Evolutionary conservation across 2,113 vertebrate species (phyloP).

Genomic region (Scomber colias): DNA sequence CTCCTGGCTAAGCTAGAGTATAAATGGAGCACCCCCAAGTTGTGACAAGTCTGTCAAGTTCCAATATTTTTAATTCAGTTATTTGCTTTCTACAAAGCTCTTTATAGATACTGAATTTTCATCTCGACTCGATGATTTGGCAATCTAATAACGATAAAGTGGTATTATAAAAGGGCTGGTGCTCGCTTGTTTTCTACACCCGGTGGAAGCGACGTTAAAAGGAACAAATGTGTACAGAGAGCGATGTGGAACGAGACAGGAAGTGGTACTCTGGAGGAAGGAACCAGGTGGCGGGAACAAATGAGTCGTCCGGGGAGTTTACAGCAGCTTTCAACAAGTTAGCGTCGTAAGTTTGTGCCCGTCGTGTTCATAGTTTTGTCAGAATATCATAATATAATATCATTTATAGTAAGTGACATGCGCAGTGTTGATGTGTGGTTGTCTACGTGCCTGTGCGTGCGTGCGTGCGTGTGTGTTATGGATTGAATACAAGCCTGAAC

Average conservation of each 20-base stretch:
- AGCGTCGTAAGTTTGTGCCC: no score
- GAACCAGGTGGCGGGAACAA: slow-evolving; percentile 55
- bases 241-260: slow-evolving; percentile 46
- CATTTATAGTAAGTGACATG: slow-evolving; percentile 48
- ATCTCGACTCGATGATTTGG: background rate
- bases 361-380: background rate
- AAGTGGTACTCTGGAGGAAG: slow-evolving; percentile 26
- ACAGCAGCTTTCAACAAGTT: background rate
- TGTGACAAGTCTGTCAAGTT: slow-evolving; percentile 20
- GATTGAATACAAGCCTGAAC: no score
- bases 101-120: rapidly evolving
- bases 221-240: background rate
- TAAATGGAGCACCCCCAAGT: slow-evolving; percentile 41
- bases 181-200: rapidly evolving
- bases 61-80: background rate
- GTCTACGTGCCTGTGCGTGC: no score
- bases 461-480: no score
- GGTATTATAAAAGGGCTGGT: rapidly evolving
- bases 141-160: rapidly evolving
- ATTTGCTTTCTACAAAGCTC: background rate
- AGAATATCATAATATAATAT: slow-evolving; percentile 14
- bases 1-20: slow-evolving; percentile 5
- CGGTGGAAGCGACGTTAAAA: background rate
- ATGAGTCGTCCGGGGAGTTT: no score
- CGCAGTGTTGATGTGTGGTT: background rate